Base-by-base conservation (phyloP, 2,888 invertebrate genomes). In the Drosophila eohydei region DNA sequence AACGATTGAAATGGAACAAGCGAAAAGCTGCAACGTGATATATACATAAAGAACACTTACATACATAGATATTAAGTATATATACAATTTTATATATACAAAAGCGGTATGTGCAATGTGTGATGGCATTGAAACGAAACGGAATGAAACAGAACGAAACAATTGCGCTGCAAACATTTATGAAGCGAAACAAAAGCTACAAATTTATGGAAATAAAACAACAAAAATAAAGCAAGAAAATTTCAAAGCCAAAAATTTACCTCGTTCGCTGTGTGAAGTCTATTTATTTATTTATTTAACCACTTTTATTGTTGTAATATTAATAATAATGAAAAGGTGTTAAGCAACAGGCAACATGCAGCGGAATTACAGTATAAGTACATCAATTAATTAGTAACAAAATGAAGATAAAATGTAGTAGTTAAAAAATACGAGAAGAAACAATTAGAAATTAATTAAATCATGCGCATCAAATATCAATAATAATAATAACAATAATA, bases 181-280 rank as follows among this genome's bases (percentile, higher is more conserved):
- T 48, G 43, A 32, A 11, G 48, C 40, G 28, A 30, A 54, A 40
- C 36, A 21, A 21, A 50, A 11, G 8, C 16, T 36, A 6, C 8
- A 36, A 52, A 52, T 52, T 26, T 50, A 5, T 30, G 4, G 11
- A 50, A 50, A 21, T 51, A 14, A 14, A 51, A 21, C 34, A 38
- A 38, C 32, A 51, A 52, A 32, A 34, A 32, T 16, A 32, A 34
- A 21, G 5, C n/a, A 16, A 3, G 5, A 50, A 32, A 28, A 34
- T 54, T 8, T 7, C 14, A 46, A 44, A 46, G 63, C n/a, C 5
- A 60, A 28, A 46, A 75, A 75, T 56, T 73, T 76, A 75, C 71
- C 74, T 75, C 65, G 55, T 62, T 71, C 56, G 67, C 76, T 76
- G 14, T 36, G 55, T 44, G 48, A 75, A 61, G 52, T 74, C 41